Evolutionary conservation across 2,888 invertebrate genomes (phyloP).

Genomic region (Caenorhabditis sulstoni): DNA sequence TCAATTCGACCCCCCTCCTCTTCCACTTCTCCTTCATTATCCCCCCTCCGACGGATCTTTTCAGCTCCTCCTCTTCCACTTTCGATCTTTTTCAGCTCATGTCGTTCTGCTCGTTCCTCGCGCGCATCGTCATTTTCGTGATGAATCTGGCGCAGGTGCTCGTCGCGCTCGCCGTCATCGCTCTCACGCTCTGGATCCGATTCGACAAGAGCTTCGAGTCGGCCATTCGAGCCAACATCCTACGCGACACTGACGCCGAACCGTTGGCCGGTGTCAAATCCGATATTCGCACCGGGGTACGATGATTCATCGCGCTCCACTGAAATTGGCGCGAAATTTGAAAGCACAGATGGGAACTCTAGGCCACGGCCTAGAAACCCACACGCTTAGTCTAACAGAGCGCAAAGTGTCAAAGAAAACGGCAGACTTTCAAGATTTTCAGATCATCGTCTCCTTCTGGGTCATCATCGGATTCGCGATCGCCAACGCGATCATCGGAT

Average conservation of each 20-base stretch:
- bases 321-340: too few relatives aligned
- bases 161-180: constrained; percentile 71
- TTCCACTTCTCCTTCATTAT: too few relatives aligned
- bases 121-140: constrained; percentile 46
- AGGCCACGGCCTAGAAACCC: too few relatives aligned
- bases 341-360: too few relatives aligned
- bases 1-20: too few relatives aligned
- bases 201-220: constrained; percentile 73
- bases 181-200: constrained; percentile 74
- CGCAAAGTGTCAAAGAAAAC: too few relatives aligned
- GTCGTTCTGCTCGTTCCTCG: constrained; percentile 53
- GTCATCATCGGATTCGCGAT: constrained; percentile 74
- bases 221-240: constrained; percentile 66
- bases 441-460: constrained; percentile 75
- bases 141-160: constrained; percentile 65
- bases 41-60: too few relatives aligned
- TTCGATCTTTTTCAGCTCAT: constrained; percentile 26
- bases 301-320: too few relatives aligned
- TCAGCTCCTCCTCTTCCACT: neutral
- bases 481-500: constrained; percentile 69
- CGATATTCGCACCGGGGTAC: constrained; percentile 68
- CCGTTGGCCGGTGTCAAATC: constrained; percentile 63
- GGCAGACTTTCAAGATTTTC: too few relatives aligned
- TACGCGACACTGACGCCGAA: constrained; percentile 58
- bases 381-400: too few relatives aligned